These are phyloP conservation scores for Pycnomerus fuliginosus DNA, from an alignment of 2,888 invertebrate genomes.

Conservation along the genomic window DNA sequence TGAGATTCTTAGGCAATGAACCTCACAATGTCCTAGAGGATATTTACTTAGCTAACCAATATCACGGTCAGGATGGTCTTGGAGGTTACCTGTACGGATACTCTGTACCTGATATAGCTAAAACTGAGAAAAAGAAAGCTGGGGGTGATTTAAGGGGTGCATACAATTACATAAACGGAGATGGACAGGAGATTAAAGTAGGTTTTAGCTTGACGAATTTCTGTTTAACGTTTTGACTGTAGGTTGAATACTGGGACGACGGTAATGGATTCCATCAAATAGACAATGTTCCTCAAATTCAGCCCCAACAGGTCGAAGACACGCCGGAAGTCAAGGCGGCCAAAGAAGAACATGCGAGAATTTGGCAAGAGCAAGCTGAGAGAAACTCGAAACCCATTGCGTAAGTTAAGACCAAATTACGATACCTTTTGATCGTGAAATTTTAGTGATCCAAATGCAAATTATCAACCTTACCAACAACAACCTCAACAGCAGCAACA, in stretches of 20 bases:
- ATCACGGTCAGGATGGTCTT: slow-evolving; percentile 64
- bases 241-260: slow-evolving; percentile 74
- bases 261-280: slow-evolving; percentile 76
- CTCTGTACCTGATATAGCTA: slow-evolving; percentile 70
- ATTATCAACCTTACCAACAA: slow-evolving; percentile 11
- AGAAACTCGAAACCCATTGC: slow-evolving; percentile 46
- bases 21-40: slow-evolving; percentile 69
- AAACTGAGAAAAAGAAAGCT: slow-evolving; percentile 68
- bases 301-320: slow-evolving; percentile 64
- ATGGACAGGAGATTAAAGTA: slow-evolving; percentile 63
- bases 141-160: slow-evolving; percentile 72
- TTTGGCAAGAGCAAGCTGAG: slow-evolving; percentile 68
- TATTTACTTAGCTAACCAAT: slow-evolving; percentile 69
- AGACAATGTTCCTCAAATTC: slow-evolving; percentile 67
- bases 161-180: slow-evolving; percentile 66
- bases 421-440: background rate
- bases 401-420: slow-evolving; percentile 34
- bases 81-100: slow-evolving; percentile 75
- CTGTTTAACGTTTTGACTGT: too few relatives aligned
- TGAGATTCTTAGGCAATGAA: slow-evolving; percentile 52
- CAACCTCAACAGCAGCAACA: slow-evolving; percentile 10
- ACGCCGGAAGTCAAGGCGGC: slow-evolving; percentile 70
- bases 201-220: background rate
- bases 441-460: slow-evolving; percentile 22
- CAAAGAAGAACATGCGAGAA: slow-evolving; percentile 65